phyloP scores from a whole-genome alignment of 2,888 invertebrate species.

The Cyrtodaria siliqua region DNA sequence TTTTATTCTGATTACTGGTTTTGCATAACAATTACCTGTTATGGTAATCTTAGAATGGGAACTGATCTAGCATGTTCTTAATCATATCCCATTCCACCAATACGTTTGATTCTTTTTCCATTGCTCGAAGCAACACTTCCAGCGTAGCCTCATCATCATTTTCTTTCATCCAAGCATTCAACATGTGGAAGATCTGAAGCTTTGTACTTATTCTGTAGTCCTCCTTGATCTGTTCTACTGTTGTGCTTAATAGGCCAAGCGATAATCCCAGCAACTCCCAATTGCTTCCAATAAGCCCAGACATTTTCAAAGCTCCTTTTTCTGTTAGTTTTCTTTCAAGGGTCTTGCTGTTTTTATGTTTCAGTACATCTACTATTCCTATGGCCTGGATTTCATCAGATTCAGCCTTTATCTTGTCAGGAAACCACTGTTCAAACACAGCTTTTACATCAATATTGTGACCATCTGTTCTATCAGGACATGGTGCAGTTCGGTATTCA shows the following conservation, averaged over 20 bases:
- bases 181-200: constrained; percentile 12
- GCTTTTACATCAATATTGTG: constrained; percentile 5
- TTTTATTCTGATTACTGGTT: too few species aligned
- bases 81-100: too few species aligned
- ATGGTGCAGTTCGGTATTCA: constrained; percentile 2
- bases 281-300: constrained; percentile 23
- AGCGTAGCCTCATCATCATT: constrained; percentile 11
- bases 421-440: constrained; percentile 12
- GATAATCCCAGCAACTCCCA: constrained; percentile 28
- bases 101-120: not conserved
- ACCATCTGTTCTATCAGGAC: not conserved
- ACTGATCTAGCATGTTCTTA: too few species aligned
- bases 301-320: constrained; percentile 3
- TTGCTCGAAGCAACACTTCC: constrained; percentile 2
- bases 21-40: too few species aligned
- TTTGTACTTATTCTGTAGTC: constrained; percentile 10
- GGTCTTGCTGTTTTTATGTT: too few species aligned
- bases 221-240: constrained; percentile 22
- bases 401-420: not conserved
- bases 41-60: too few species aligned
- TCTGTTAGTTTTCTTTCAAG: constrained; percentile 1
- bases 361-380: too few species aligned
- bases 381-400: too few species aligned
- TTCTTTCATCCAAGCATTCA: constrained; percentile 5
- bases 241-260: constrained; percentile 5